A percentile compares a stretch with the other conserved stretches of the same genome.
phyloP scores from a whole-genome alignment of 2,797 vertebrate species.

The Leuciscus waleckii region DNA sequence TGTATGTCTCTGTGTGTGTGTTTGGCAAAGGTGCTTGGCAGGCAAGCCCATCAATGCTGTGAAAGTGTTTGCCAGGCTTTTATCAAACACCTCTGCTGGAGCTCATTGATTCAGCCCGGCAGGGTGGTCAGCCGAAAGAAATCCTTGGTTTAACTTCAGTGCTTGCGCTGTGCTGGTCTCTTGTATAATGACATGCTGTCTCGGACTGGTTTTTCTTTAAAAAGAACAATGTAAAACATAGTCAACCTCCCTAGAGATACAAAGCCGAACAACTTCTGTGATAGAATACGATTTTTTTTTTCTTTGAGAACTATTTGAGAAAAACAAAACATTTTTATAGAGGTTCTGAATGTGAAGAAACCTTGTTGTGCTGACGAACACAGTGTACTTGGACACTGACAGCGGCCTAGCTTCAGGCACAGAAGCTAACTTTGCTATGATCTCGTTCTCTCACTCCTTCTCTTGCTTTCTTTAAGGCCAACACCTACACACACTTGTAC shows the following conservation, averaged over 20 bases:
- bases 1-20: slow-evolving; percentile 49
- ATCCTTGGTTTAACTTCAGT: slow-evolving; percentile 44
- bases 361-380: slow-evolving; percentile 26
- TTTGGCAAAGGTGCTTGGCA: slow-evolving; percentile 46
- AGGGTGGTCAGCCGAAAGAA: slow-evolving; percentile 51
- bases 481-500: slow-evolving; percentile 10
- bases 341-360: slow-evolving; percentile 28
- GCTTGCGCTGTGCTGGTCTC: background rate
- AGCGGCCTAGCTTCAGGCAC: slow-evolving; percentile 21
- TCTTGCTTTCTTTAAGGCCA: background rate
- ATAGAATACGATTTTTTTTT: background rate
- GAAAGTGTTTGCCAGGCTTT: slow-evolving; percentile 57
- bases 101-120: slow-evolving; percentile 59
- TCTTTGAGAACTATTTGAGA: slow-evolving; percentile 4
- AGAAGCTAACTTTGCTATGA: slow-evolving; percentile 24
- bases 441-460: slow-evolving; percentile 17
- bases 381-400: slow-evolving; percentile 42
- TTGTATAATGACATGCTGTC: slow-evolving; percentile 20
- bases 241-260: background rate
- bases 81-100: slow-evolving; percentile 59
- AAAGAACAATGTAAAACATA: slow-evolving; percentile 3
- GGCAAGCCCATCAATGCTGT: slow-evolving; percentile 52
- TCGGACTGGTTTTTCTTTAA: background rate
- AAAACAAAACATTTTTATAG: background rate
- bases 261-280: slow-evolving; percentile 3